Percentiles rank a stretch among this genome's conserved stretches.
These are phyloP conservation scores for Euzetes globulus DNA, from an alignment of 2,888 invertebrate species.

Conservation along the genomic window DNA sequence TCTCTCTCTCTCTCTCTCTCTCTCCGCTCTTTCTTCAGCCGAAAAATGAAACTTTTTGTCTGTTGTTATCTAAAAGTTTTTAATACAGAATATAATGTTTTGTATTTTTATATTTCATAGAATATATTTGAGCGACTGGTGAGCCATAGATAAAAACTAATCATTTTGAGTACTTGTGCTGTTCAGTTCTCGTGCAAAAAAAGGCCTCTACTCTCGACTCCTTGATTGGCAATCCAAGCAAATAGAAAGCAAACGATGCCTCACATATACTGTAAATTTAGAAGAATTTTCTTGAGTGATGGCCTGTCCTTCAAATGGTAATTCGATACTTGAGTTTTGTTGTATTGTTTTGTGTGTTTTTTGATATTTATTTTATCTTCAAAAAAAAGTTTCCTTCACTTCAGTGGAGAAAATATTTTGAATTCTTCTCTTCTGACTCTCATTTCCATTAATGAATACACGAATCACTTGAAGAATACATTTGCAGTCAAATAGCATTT, in stretches of 20 bases:
- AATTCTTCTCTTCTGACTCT: too few species aligned
- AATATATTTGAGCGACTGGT: conserved; percentile 13
- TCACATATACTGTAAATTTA: too few species aligned
- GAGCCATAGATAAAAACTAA: conserved; percentile 4
- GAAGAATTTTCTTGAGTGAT: background rate
- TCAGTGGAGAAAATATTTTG: too few species aligned
- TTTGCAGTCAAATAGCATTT: too few species aligned
- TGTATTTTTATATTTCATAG: background rate
- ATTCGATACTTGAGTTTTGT: background rate
- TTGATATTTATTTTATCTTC: too few species aligned
- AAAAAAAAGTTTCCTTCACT: too few species aligned
- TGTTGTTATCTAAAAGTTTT: background rate
- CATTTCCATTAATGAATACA: too few species aligned
- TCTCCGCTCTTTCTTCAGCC: background rate
- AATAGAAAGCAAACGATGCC: too few species aligned
- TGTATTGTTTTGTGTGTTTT: background rate
- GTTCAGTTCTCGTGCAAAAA: background rate
- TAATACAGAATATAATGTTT: background rate
- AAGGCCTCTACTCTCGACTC: background rate
- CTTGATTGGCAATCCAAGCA: too few species aligned
- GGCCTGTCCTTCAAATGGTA: conserved; percentile 1
- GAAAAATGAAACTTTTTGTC: background rate
- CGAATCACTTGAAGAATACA: too few species aligned
- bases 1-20: background rate
- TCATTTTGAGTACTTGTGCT: conserved; percentile 1